Base-by-base conservation (phyloP, 2,888 invertebrate species). In the Apoda limacodes region DNA sequence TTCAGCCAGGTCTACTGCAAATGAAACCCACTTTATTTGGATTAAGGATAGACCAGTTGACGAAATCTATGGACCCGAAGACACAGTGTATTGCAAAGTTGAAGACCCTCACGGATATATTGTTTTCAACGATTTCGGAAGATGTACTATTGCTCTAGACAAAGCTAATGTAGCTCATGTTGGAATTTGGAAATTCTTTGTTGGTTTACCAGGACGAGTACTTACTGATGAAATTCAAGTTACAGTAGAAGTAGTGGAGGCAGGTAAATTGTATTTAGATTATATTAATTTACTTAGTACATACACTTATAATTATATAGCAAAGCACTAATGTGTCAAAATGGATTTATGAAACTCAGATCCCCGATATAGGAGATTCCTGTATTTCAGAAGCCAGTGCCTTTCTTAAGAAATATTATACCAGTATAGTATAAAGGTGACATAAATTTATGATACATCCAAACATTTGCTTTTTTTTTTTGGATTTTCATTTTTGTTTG, bases 61-160 rank as follows among this genome's bases (percentile, higher is more conserved):
- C 13, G 34, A 43, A 14, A 33, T 35, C 2, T 17, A 72, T 5
- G 76, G 78, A 0, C 62, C 74, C 0, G 54, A 56, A 28, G 43
- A 61, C 27, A 55, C 64, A 0, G 46, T 66, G 1, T 76, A 68
- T 50, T 80, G 80, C 39, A 57, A 40, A 31, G 34, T 74, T 1
- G 34, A 42, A 4, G 56, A 62, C 15, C 53, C 60, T 0, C 22
- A 27, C 9, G 51, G 49, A 1, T 28, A 40, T 9, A 39, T 37
- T 1, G 42, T 60, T 4, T 70, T 52, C 34, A 66, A 74, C 14
- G 52, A 52, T 20, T 74, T 74, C 28, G 69, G 75, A 2, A 52
- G 43, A 32, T 80, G 78, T 39, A 45, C 34, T 20, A 39, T 75
- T n/a, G 37, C 32, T 1, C 11, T 76, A 9, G 50, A 56, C 3